Percentiles rank a stretch among this genome's conserved stretches.
Evolutionary conservation across 2,113 vertebrate species (phyloP).

Genomic region (Arvicanthis niloticus): DNA sequence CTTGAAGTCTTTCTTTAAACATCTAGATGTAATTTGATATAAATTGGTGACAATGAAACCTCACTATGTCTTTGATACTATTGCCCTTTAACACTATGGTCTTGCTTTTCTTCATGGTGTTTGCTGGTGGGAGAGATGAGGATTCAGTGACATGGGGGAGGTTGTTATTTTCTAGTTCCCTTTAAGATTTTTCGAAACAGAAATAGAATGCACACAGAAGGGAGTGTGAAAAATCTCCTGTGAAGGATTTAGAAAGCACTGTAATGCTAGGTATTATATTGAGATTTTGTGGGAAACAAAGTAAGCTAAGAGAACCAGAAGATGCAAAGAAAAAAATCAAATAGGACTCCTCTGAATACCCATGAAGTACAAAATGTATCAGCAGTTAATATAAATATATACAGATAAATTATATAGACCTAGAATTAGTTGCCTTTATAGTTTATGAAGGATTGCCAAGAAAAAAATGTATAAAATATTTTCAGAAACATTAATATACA

Average conservation of each 20-base stretch:
- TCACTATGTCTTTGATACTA: background rate
- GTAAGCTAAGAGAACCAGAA: background rate
- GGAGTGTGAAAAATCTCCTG: background rate
- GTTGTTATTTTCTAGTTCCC: background rate
- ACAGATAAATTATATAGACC: background rate
- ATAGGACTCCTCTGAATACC: background rate
- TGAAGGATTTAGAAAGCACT: background rate
- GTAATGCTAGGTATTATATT: background rate
- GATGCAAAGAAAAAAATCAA: background rate
- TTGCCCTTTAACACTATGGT: no score
- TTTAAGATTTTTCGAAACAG: background rate
- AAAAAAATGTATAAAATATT: background rate
- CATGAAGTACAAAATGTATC: background rate
- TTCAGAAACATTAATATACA: background rate
- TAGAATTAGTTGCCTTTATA: no score
- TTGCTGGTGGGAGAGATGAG: accelerated
- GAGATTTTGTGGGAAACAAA: background rate
- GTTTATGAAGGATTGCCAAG: background rate
- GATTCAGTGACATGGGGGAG: background rate
- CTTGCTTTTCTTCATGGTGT: background rate
- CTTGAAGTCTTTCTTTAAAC: background rate
- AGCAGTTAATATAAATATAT: background rate
- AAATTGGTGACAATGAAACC: background rate
- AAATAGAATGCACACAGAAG: background rate
- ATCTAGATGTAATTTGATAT: background rate